Evolutionary conservation across 37 sponge, comb jelly and placozoan genomes (phyloP).

Genomic region (Beroe ovata): DNA sequence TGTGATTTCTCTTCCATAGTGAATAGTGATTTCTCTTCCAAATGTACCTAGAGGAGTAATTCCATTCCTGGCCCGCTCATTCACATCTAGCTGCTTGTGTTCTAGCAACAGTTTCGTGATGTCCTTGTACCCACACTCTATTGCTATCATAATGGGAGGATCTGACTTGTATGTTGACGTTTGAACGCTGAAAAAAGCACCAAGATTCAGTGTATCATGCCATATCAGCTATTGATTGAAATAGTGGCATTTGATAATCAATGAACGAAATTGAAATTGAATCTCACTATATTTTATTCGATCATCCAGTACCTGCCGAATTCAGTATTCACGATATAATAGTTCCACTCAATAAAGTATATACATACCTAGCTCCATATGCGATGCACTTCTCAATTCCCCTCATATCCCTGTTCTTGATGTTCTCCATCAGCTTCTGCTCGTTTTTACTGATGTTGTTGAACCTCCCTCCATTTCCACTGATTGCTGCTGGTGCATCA

Average conservation of each 20-base stretch:
- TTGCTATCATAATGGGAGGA: conserved; percentile 57
- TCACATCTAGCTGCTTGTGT: conserved; percentile 39
- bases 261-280: no score
- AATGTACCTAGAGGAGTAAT: conserved; percentile 37
- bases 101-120: conserved; percentile 56
- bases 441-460: conserved; percentile 63
- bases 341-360: no score
- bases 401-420: conserved; percentile 66
- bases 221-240: no score
- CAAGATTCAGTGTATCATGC: no score
- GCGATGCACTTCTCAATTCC: conserved; percentile 64
- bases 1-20: no score
- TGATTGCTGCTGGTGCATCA: conserved; percentile 59
- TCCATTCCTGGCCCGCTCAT: conserved; percentile 25
- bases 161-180: conserved; percentile 48
- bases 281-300: no score
- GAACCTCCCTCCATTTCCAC: conserved; percentile 12
- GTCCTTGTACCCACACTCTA: conserved; percentile 67
- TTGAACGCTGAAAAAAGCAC: background rate
- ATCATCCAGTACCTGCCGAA: no score
- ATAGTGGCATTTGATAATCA: no score
- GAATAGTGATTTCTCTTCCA: no score
- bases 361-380: conserved; percentile 35
- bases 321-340: no score
- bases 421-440: conserved; percentile 55